Percentiles rank a stretch among this genome's conserved stretches.
phyloP scores from a whole-genome alignment of 2,113 vertebrate genomes.

The Takifugu flavidus region DNA sequence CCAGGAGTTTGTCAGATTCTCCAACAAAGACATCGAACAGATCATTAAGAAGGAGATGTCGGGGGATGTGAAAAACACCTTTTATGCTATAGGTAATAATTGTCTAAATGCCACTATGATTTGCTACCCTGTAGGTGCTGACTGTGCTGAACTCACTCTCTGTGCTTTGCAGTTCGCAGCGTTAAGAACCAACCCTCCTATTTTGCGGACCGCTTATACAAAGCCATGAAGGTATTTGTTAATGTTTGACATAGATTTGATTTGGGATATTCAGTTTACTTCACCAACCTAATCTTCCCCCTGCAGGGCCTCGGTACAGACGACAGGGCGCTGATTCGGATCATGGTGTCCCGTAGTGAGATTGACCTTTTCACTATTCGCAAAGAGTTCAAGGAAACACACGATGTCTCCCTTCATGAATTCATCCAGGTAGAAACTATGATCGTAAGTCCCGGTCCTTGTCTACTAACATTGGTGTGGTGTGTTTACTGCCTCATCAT shows the following conservation, averaged over 20 bases:
- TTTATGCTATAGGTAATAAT: conserved; percentile 87
- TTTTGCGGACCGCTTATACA: conserved; percentile 94
- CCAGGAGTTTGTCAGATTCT: conserved; percentile 90
- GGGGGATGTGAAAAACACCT: conserved; percentile 84
- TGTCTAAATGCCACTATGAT: not conserved
- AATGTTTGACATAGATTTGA: not conserved
- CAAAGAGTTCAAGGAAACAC: conserved; percentile 87
- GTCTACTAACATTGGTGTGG: conserved; percentile 44
- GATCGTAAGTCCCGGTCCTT: conserved; percentile 68
- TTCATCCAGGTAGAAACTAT: conserved; percentile 88
- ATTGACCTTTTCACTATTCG: conserved; percentile 90
- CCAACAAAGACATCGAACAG: conserved; percentile 93
- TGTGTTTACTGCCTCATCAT: conserved; percentile 7
- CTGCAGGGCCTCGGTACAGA: conserved; percentile 90
- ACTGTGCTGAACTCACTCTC: conserved; percentile 9
- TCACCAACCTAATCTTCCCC: conserved; percentile 10
- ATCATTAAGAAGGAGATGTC: conserved; percentile 95
- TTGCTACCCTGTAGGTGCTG: not conserved
- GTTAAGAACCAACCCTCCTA: conserved; percentile 94
- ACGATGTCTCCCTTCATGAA: conserved; percentile 86
- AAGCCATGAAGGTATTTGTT: conserved; percentile 92
- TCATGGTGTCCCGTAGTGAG: conserved; percentile 93
- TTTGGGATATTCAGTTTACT: no score
- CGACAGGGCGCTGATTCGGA: conserved; percentile 89
- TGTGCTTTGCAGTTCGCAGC: conserved; percentile 80